Conservation (phyloP, 2,888 invertebrate genomes). For the Dryocosmus kuriphilus region DNA sequence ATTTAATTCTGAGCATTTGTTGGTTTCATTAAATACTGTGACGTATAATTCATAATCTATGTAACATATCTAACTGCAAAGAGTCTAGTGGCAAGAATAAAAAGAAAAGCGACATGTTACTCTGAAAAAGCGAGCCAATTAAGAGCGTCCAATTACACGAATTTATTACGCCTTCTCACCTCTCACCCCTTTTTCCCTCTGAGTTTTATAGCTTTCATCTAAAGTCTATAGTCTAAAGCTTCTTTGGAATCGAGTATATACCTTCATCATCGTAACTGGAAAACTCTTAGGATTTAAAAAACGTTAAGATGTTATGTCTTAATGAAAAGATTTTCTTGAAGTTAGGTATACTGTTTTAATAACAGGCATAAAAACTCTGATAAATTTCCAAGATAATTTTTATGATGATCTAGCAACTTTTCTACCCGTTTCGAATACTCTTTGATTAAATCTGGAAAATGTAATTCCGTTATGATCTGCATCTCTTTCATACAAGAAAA, state of each 20-base stretch:
- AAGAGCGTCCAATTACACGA: slow-evolving; percentile 48
- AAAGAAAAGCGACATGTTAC: slow-evolving; percentile 47
- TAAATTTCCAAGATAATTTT: too few relatives aligned
- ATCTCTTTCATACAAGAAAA: too few relatives aligned
- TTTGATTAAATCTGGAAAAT: neutral
- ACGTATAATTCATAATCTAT: neutral
- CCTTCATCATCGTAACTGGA: neutral
- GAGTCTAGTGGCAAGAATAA: neutral
- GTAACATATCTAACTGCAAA: neutral
- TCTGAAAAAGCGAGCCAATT: slow-evolving; percentile 55
- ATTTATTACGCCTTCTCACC: slow-evolving; percentile 48
- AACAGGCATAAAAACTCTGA: too few relatives aligned
- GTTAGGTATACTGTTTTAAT: too few relatives aligned
- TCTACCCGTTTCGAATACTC: too few relatives aligned
- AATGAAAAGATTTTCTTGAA: too few relatives aligned
- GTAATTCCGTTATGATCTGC: neutral
- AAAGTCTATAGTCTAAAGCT: neutral
- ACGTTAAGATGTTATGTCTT: neutral
- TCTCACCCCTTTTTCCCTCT: slow-evolving; percentile 41
- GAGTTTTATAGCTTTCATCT: neutral
- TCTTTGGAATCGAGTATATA: neutral
- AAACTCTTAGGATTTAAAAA: neutral
- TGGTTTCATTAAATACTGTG: neutral
- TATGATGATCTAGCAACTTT: too few relatives aligned
- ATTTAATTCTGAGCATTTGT: neutral